Conservation (phyloP, 2,113 vertebrate genomes). For the Pagrus major region DNA sequence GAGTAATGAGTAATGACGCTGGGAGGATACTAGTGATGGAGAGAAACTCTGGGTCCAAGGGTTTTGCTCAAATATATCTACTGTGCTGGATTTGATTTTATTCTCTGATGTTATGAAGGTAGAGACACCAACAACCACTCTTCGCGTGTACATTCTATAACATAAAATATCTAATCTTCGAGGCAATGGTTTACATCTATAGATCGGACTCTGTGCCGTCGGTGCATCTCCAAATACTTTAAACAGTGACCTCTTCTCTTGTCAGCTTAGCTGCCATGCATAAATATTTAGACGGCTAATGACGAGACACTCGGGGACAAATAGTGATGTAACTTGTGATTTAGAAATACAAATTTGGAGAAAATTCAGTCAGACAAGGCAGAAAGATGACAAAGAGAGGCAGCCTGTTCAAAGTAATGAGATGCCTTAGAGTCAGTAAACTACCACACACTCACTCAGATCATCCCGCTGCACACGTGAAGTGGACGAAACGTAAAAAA, state of each 20-base stretch:
- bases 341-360: background rate
- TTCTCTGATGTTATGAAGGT: background rate
- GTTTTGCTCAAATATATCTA: background rate
- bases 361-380: background rate
- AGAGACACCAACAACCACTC: background rate
- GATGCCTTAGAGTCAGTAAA: conserved; percentile 7
- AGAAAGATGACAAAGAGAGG: background rate
- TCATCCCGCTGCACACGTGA: conserved; percentile 36
- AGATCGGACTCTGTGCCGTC: background rate
- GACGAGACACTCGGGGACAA: background rate
- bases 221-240: background rate
- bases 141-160: background rate
- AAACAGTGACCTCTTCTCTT: conserved; percentile 9
- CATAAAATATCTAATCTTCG: background rate
- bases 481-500: conserved; percentile 37
- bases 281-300: background rate
- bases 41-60: background rate
- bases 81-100: background rate
- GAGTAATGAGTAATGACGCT: too few relatives aligned
- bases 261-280: background rate
- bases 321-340: background rate
- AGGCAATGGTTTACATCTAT: background rate
- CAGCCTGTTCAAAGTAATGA: conserved; percentile 27
- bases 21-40: background rate
- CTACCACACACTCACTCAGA: conserved; percentile 48